phyloP scores from a whole-genome alignment of 2,888 invertebrate species.

The Agrotis exclamationis region DNA sequence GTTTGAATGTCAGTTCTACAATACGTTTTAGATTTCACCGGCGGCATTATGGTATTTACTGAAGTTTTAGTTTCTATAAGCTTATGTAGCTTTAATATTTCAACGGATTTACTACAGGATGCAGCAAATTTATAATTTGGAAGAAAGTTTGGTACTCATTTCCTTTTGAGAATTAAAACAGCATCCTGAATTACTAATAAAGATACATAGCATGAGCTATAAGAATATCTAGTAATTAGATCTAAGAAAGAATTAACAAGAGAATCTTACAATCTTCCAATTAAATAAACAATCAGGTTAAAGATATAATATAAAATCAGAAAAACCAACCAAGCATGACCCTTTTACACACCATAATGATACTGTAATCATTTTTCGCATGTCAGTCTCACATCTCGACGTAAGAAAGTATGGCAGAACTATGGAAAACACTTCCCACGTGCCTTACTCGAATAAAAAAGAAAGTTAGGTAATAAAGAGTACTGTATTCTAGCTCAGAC shows the following conservation, averaged over 20 bases:
- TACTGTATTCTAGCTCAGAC: slow-evolving; percentile 45
- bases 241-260: neutral
- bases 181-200: neutral
- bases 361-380: slow-evolving; percentile 46
- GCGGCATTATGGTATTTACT: neutral
- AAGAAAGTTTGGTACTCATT: slow-evolving; percentile 1
- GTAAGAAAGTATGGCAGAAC: slow-evolving; percentile 53
- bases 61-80: slow-evolving; percentile 10
- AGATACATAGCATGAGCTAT: neutral
- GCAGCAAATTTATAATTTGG: neutral
- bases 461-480: slow-evolving; percentile 65
- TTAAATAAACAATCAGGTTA: slow-evolving; percentile 8
- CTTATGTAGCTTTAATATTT: slow-evolving; percentile 15
- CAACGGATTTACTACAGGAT: neutral
- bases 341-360: slow-evolving; percentile 38
- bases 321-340: slow-evolving; percentile 23
- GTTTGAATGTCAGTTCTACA: slow-evolving; percentile 18
- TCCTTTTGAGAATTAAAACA: slow-evolving; percentile 3
- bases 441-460: slow-evolving; percentile 59
- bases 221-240: neutral
- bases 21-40: slow-evolving; percentile 22
- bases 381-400: slow-evolving; percentile 46
- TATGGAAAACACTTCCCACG: slow-evolving; percentile 63
- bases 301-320: slow-evolving; percentile 9
- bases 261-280: neutral